Evolutionary conservation across 2,797 vertebrate species (phyloP), one percentile per base, ranked within the genome.

Genomic region (Phylloscopus collybita): DNA sequence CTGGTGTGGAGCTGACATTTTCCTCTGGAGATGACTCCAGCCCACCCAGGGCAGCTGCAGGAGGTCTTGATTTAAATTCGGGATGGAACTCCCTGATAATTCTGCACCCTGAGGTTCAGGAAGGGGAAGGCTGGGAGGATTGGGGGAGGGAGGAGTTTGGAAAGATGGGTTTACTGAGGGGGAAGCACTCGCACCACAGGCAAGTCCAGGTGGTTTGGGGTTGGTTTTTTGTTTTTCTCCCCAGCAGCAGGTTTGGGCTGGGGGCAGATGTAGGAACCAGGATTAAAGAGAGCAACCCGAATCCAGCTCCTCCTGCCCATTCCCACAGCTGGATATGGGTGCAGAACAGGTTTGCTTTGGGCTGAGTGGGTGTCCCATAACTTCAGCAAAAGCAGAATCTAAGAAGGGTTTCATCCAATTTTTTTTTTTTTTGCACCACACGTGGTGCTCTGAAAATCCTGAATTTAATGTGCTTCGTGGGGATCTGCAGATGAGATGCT

Each of bases 1-100:
- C 65, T 57, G 5, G 40, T n/a, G 79, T 60, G 90, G 54, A 62
- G 81, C 32, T 78, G 71, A 50, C 57, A 18, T 51, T 62, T 91
- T 86, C 88, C 70, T n/a, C 53, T 50, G 92, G 90, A 96, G 96
- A 92, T 85, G 80, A 72, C 97, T 85, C 80, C 49, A 84, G 70
- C 75, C 84, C 84, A 59, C 80, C 5, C 9, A 95, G 82, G 73
- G 60, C 44, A 20, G 49, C 61, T 53, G 25, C 86, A 91, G 76
- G 67, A 95, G 9, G 79, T 50, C 56, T 85, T 71, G 10, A 25
- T 34, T 95, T 82, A 72, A 96, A 92, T 90, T 78, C 94, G 74
- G 80, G 26, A 92, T 74, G 80, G 78, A 61, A 42, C 56, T 85
- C 80, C 80, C 82, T 5, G 10, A 51, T 79, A 86, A 95, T 90